Evolutionary conservation across 2,797 vertebrate species (phyloP), one percentile per base, ranked within the genome.

Genomic region (Anisognathus igniventris): DNA sequence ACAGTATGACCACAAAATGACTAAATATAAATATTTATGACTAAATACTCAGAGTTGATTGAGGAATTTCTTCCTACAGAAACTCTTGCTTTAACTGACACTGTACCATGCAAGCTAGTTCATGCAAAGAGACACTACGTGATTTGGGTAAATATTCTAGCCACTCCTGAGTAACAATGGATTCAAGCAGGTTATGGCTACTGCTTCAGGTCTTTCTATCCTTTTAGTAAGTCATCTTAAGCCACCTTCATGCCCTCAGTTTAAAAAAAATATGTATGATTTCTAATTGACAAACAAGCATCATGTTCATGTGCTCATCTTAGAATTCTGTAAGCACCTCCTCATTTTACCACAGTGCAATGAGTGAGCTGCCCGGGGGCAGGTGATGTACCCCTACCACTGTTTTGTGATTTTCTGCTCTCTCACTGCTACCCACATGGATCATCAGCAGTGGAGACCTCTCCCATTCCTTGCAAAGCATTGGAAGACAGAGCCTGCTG

Each of bases 311-410:
- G 4, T 11, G 14, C 17, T 67, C 31, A 56, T 39, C 40, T 70
- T 37, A 42, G 9, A 78, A 66, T 54, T 68, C 33, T 44, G 0
- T 16, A 77, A 56, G 24, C 10, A 37, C 3, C 17, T 50, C 25
- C 25, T 60, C 35, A 53, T 48, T 47, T 76, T 47, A 40, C 37
- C 5, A 8, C 1, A 1, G 3, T 39, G 35, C 48, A 42, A 5
- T 2, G 6, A 84, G 56, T 2, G 13, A 62, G 39, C 30, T 5
- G 10, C 18, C 47, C 31, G 31, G 10, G 1, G 0, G 8, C 11
- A 67, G 21, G 21, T 18, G 57, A 56, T 3, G 6, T 12, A 50
- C n/a, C 76, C 45, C 30, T n/a, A 25, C 8, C 33, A 17, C 10
- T 66, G 14, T 3, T 70, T 14, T 17, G 28, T 8, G 3, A 23